Percentiles rank a stretch among this genome's conserved stretches.
These are phyloP conservation scores for Harpagoxenus sublaevis DNA, from an alignment of 2,888 invertebrate species.

Conservation along the genomic window DNA sequence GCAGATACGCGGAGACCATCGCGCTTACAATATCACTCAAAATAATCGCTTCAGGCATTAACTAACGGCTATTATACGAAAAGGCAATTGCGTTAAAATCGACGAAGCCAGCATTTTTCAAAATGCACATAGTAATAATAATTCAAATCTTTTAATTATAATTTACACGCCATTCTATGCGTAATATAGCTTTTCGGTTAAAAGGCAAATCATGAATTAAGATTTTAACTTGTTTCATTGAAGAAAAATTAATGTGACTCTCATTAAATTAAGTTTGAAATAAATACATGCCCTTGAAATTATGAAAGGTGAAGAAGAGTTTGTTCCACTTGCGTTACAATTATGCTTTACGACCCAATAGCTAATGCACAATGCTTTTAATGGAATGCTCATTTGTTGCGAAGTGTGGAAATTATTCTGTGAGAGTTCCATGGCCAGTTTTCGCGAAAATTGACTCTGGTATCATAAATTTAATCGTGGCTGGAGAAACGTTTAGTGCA, in stretches of 20 bases:
- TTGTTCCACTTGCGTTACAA: background rate
- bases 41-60: background rate
- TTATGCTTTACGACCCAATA: slow-evolving; percentile 8
- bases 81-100: background rate
- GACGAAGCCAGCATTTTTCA: background rate
- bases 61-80: background rate
- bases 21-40: background rate
- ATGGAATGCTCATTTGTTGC: slow-evolving; percentile 15
- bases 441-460: slow-evolving; percentile 29
- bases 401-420: background rate
- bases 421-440: background rate
- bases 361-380: slow-evolving; percentile 16
- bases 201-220: background rate
- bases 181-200: background rate
- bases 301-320: background rate
- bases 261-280: background rate
- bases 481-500: slow-evolving; percentile 1
- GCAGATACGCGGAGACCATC: background rate
- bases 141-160: background rate
- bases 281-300: background rate
- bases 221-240: background rate
- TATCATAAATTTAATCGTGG: slow-evolving; percentile 36
- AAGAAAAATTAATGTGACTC: background rate
- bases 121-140: background rate
- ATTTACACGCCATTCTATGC: background rate